Conservation (phyloP, 2,888 invertebrate species). For the Podabrus alpinus region DNA sequence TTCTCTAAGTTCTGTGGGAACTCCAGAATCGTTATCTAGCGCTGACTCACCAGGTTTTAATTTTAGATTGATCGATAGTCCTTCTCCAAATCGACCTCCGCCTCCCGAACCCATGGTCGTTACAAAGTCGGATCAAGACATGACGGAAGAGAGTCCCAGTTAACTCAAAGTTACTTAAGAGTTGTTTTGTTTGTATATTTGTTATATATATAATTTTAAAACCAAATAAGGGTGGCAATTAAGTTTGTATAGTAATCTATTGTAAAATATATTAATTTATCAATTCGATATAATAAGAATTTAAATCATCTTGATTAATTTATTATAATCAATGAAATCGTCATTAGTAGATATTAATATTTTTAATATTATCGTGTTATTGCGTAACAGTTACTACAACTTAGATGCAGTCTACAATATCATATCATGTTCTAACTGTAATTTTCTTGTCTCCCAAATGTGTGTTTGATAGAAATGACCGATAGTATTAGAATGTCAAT, state of each 20-base stretch:
- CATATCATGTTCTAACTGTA: background rate
- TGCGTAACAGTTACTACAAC: background rate
- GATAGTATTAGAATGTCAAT: background rate
- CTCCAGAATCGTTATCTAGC: conserved; percentile 65
- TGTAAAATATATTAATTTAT: conserved; percentile 2
- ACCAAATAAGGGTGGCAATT: background rate
- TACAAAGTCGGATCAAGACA: conserved; percentile 53
- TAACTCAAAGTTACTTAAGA: conserved; percentile 37
- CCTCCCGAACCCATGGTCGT: conserved; percentile 51
- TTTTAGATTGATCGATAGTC: conserved; percentile 60
- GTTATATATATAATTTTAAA: background rate
- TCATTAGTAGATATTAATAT: background rate
- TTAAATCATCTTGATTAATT: background rate
- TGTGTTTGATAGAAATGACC: background rate
- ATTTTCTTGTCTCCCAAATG: background rate
- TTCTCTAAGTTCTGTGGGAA: conserved; percentile 62
- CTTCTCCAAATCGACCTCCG: conserved; percentile 56
- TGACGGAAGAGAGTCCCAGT: conserved; percentile 53
- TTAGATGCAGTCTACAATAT: background rate
- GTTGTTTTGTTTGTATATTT: conserved; percentile 4
- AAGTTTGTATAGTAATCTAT: conserved; percentile 4
- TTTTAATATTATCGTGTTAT: background rate
- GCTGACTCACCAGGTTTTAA: conserved; percentile 64
- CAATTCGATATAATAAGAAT: background rate
- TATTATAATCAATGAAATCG: background rate